These are phyloP conservation scores for Oegoconia quadripuncta DNA, from an alignment of 2,888 invertebrate genomes.

Conservation along the genomic window DNA sequence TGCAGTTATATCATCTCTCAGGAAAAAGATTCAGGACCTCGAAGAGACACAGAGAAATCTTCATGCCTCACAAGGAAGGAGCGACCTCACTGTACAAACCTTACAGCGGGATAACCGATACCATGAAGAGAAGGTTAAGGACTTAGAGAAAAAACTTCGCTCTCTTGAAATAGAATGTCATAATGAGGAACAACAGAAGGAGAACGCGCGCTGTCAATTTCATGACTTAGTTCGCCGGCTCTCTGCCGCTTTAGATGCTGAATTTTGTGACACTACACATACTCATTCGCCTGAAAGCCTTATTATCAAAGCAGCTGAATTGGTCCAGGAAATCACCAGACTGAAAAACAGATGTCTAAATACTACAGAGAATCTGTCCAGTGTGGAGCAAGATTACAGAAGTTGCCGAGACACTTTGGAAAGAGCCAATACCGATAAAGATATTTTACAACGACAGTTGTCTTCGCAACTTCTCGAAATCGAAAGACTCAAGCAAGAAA, in stretches of 20 bases:
- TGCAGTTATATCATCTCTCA: slow-evolving; percentile 87
- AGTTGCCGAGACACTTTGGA: slow-evolving; percentile 83
- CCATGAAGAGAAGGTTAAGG: slow-evolving; percentile 87
- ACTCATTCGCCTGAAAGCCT: slow-evolving; percentile 84
- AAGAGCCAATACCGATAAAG: slow-evolving; percentile 83
- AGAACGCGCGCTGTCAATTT: slow-evolving; percentile 82
- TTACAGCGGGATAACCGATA: slow-evolving; percentile 85
- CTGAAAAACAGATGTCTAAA: slow-evolving; percentile 81
- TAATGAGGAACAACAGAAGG: slow-evolving; percentile 87
- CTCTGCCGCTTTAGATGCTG: slow-evolving; percentile 84
- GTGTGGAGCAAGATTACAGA: slow-evolving; percentile 82
- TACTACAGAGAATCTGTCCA: slow-evolving; percentile 79
- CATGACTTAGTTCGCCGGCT: slow-evolving; percentile 86
- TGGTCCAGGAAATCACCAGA: slow-evolving; percentile 85
- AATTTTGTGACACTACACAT: slow-evolving; percentile 83
- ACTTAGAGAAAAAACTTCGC: slow-evolving; percentile 86
- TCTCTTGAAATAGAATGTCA: slow-evolving; percentile 85
- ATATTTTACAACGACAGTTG: slow-evolving; percentile 86
- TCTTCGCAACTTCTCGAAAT: slow-evolving; percentile 85
- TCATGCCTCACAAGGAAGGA: slow-evolving; percentile 79
- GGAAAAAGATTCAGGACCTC: slow-evolving; percentile 87
- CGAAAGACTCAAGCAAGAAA: slow-evolving; percentile 86
- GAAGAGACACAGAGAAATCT: slow-evolving; percentile 88
- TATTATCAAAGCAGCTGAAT: slow-evolving; percentile 87
- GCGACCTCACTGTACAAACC: slow-evolving; percentile 85